Conservation (phyloP, 2,888 invertebrate genomes). For the Watsonalla cultraria region DNA sequence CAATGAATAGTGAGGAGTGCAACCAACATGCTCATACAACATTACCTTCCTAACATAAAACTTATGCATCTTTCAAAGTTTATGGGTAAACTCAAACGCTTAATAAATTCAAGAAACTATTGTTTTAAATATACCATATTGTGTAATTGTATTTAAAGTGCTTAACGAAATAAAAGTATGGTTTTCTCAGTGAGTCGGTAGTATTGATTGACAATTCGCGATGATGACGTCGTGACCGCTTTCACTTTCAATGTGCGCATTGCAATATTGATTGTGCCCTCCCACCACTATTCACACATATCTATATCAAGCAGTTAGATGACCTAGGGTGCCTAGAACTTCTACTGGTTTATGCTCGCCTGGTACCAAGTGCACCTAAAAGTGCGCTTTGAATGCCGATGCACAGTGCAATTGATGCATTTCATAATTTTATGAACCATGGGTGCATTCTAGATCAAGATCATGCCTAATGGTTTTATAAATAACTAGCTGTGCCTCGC, state of each 20-base stretch:
- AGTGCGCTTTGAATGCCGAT: not conserved
- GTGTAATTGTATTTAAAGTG: too few species aligned
- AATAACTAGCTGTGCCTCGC: too few species aligned
- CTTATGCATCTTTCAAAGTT: too few species aligned
- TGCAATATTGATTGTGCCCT: slow-evolving; percentile 11
- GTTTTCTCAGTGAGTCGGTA: too few species aligned
- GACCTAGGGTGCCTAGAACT: not conserved
- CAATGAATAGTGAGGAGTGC: slow-evolving; percentile 3
- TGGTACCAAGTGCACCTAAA: not conserved
- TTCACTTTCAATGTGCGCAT: slow-evolving; percentile 25
- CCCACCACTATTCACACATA: slow-evolving; percentile 1
- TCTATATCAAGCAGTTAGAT: not conserved
- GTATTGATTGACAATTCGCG: too few species aligned
- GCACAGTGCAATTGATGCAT: not conserved
- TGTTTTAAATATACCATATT: too few species aligned
- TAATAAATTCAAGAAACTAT: too few species aligned
- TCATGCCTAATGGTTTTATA: too few species aligned
- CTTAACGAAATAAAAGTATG: too few species aligned
- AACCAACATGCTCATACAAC: too few species aligned
- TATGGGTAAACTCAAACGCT: too few species aligned
- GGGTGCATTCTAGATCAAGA: not conserved
- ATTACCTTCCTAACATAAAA: too few species aligned
- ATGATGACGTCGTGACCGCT: not conserved
- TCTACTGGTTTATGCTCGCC: not conserved
- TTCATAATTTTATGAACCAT: not conserved